phyloP scores from a whole-genome alignment of 2,113 vertebrate genomes.

The Lonchura striata region DNA sequence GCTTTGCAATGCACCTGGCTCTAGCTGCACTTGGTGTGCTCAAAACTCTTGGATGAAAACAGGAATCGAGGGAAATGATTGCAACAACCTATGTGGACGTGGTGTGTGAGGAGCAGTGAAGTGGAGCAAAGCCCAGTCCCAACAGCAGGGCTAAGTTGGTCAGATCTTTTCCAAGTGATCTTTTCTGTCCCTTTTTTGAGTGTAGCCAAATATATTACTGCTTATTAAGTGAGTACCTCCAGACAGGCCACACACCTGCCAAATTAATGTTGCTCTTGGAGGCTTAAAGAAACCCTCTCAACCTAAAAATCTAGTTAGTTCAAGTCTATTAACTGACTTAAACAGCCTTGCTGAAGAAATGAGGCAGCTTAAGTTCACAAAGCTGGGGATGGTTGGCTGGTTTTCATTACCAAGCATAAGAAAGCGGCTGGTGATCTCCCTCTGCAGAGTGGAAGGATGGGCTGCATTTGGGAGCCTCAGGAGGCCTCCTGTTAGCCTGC shows the following conservation, averaged over 20 bases:
- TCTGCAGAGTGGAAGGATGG: neutral
- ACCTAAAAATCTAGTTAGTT: neutral
- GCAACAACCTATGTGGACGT: neutral
- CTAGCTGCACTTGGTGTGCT: neutral
- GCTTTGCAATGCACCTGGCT: neutral
- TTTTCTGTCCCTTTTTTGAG: neutral
- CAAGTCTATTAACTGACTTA: neutral
- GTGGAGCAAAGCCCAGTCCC: neutral
- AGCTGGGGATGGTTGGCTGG: neutral
- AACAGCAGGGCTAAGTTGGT: neutral
- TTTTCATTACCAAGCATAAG: fast-evolving
- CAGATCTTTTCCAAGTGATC: neutral
- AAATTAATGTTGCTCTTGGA: neutral
- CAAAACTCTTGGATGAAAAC: neutral
- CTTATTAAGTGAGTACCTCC: neutral
- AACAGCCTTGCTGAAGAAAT: neutral
- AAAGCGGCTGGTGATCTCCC: neutral
- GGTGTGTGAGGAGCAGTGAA: neutral
- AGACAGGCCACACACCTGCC: neutral
- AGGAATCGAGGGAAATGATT: neutral
- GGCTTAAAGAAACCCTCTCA: neutral
- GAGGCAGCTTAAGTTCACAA: neutral
- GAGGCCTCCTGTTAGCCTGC: neutral
- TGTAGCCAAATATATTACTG: neutral
- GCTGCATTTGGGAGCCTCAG: fast-evolving